Conservation (phyloP, 2,113 vertebrate genomes). For the Myotis brandtii region DNA sequence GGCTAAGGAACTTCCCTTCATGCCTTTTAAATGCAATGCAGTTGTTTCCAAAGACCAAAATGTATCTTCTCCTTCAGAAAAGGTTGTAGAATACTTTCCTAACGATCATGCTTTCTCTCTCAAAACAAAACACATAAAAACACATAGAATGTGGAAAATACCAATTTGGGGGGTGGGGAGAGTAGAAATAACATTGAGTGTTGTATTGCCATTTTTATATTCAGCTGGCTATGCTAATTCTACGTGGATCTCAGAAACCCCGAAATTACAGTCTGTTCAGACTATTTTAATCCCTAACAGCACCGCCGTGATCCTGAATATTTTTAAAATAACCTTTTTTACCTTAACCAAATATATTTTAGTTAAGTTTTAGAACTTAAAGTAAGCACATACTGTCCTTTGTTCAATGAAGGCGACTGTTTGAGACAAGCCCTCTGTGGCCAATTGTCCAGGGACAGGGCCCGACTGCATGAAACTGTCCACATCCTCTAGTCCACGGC, state of each 20-base stretch:
- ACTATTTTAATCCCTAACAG: slow-evolving; percentile 70
- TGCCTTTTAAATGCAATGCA: not conserved
- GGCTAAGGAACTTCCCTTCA: not conserved
- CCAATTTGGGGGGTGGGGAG: not conserved
- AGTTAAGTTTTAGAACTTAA: slow-evolving; percentile 64
- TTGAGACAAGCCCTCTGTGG: not conserved
- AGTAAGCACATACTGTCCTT: not conserved
- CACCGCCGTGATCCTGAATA: slow-evolving; percentile 43
- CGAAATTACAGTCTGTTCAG: slow-evolving; percentile 69
- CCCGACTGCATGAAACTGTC: not conserved
- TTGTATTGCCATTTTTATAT: slow-evolving; percentile 68
- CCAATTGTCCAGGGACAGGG: not conserved
- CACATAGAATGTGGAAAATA: not conserved
- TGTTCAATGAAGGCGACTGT: slow-evolving; percentile 21
- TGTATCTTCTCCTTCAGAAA: slow-evolving; percentile 22
- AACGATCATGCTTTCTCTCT: not conserved
- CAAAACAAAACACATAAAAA: slow-evolving; percentile 32
- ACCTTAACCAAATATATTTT: slow-evolving; percentile 61
- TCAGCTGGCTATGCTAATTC: slow-evolving; percentile 67
- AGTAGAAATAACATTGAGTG: not conserved
- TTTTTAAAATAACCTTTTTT: slow-evolving; percentile 64
- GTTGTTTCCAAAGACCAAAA: not conserved
- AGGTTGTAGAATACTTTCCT: slow-evolving; percentile 23
- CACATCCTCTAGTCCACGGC: not conserved
- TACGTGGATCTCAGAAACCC: slow-evolving; percentile 38